phyloP scores from a whole-genome alignment of 2,113 vertebrate species.

The Osmerus eperlanus region DNA sequence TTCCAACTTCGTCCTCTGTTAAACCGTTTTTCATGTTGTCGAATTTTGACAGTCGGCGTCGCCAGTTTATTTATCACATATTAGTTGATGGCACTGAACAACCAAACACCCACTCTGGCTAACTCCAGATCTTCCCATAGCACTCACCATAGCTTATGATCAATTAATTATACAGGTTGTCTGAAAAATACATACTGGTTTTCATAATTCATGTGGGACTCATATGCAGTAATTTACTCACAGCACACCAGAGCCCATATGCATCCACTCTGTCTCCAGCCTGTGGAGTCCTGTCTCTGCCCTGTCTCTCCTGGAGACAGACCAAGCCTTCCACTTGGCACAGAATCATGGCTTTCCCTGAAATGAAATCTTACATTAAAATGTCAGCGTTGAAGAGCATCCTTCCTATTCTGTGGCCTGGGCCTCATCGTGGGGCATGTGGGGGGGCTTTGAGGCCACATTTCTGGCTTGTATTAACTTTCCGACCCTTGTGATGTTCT shows the following conservation, averaged over 20 bases:
- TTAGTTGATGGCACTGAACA: not conserved
- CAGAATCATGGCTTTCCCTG: not conserved
- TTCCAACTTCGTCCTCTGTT: slow-evolving; percentile 55
- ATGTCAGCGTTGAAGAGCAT: slow-evolving; percentile 28
- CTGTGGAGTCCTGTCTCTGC: not conserved
- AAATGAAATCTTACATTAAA: slow-evolving; percentile 24
- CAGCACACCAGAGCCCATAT: not conserved
- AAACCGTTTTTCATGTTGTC: slow-evolving; percentile 29
- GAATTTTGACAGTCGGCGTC: too few relatives aligned
- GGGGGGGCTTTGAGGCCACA: slow-evolving; percentile 29
- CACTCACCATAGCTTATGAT: not conserved
- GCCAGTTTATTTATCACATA: too few relatives aligned
- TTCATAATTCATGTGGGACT: slow-evolving; percentile 1
- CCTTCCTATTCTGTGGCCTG: slow-evolving; percentile 8
- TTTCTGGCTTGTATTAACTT: slow-evolving; percentile 39
- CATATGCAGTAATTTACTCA: not conserved
- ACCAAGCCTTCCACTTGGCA: slow-evolving; percentile 3
- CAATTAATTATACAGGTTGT: not conserved
- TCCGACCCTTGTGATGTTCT: slow-evolving; percentile 19
- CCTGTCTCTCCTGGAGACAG: not conserved
- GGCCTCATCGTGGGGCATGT: slow-evolving; percentile 42
- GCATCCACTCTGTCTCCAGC: not conserved
- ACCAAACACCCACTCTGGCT: not conserved
- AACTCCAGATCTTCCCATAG: not conserved
- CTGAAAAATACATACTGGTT: not conserved